A percentile compares a stretch with the other conserved stretches of the same genome.
Evolutionary conservation across 2,888 invertebrate genomes (phyloP).

Genomic region (Hedychridium roseum): DNA sequence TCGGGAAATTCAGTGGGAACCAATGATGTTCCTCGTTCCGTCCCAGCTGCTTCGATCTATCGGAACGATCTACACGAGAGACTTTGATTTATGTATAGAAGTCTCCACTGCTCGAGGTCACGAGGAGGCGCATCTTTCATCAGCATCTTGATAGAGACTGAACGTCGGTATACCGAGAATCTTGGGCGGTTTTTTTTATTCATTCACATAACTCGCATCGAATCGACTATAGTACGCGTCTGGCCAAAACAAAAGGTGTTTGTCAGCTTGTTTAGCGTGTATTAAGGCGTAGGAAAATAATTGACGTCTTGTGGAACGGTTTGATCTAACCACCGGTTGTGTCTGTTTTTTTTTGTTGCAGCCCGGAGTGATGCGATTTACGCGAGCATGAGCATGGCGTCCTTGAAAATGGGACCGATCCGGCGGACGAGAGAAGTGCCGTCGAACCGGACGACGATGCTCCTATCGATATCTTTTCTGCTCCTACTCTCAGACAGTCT

Average conservation of each 20-base stretch:
- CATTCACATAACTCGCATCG: too few relatives aligned
- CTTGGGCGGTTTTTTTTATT: too few relatives aligned
- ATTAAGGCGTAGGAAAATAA: too few relatives aligned
- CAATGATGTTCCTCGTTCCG: constrained; percentile 13
- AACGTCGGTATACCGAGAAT: too few relatives aligned
- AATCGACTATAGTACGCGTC: too few relatives aligned
- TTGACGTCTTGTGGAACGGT: not conserved
- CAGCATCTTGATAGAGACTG: constrained; percentile 23
- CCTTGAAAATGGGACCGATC: constrained; percentile 42
- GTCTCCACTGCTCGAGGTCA: constrained; percentile 42
- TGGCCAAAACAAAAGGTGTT: too few relatives aligned
- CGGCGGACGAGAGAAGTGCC: constrained; percentile 40
- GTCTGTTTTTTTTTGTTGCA: constrained; percentile 40
- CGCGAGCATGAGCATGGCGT: constrained; percentile 38
- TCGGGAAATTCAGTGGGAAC: constrained; percentile 5
- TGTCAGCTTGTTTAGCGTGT: too few relatives aligned
- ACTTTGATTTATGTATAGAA: constrained; percentile 38
- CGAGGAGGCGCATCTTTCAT: constrained; percentile 25
- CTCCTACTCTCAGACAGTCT: constrained; percentile 30
- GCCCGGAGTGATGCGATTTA: constrained; percentile 52
- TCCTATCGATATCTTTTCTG: constrained; percentile 22
- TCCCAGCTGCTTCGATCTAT: constrained; percentile 14
- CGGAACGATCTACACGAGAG: constrained; percentile 24
- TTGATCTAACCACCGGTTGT: not conserved
- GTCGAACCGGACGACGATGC: constrained; percentile 35